Percentiles rank a stretch among this genome's conserved stretches.
Evolutionary conservation across 2,113 vertebrate genomes (phyloP).

Genomic region (Erythrocebus patas): DNA sequence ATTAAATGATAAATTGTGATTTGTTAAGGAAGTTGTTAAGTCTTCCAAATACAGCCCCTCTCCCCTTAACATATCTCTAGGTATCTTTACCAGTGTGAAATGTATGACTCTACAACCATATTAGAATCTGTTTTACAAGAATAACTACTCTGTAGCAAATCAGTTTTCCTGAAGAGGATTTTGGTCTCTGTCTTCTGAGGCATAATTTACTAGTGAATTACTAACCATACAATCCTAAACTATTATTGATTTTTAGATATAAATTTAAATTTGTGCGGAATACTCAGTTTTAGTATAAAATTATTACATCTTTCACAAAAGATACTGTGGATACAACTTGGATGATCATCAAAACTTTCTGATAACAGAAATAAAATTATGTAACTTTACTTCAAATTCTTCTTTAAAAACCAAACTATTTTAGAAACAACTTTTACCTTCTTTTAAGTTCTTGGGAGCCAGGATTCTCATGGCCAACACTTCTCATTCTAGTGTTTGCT

Average conservation of each 20-base stretch:
- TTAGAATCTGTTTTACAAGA: not conserved
- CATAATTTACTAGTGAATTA: slow-evolving; percentile 13
- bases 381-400: not conserved
- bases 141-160: not conserved
- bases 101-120: not conserved
- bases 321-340: not conserved
- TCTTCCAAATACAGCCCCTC: not conserved
- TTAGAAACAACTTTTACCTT: slow-evolving; percentile 83
- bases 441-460: slow-evolving; percentile 60
- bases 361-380: not conserved
- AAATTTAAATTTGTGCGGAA: slow-evolving; percentile 25
- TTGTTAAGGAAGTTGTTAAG: not conserved
- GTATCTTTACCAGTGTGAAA: not conserved
- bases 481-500: slow-evolving; percentile 76
- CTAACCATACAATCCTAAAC: not conserved
- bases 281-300: not conserved
- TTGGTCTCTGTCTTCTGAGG: not conserved
- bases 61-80: not conserved
- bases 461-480: slow-evolving; percentile 75
- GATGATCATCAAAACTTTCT: slow-evolving; percentile 16
- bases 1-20: not conserved
- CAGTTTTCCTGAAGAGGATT: not conserved
- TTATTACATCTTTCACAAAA: not conserved
- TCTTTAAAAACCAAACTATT: not conserved
- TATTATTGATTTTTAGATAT: slow-evolving; percentile 14